phyloP scores from a whole-genome alignment of 2,888 invertebrate genomes.

The Zele albiditarsus region DNA sequence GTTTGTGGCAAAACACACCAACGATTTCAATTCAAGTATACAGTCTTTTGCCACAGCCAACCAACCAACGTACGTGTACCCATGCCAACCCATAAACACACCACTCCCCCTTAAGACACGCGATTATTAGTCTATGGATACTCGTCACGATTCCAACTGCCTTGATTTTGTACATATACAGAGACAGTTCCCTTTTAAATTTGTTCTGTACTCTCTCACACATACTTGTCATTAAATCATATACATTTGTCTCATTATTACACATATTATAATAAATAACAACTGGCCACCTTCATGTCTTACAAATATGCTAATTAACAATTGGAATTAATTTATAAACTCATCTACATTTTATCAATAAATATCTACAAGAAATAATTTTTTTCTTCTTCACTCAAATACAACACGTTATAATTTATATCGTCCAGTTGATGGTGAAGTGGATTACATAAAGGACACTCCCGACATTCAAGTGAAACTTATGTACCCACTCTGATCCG shows the following conservation, averaged over 20 bases:
- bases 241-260: background rate
- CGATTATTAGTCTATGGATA: slow-evolving; percentile 49
- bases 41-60: slow-evolving; percentile 19
- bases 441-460: slow-evolving; percentile 65
- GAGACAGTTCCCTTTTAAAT: slow-evolving; percentile 30
- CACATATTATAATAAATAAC: background rate
- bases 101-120: slow-evolving; percentile 68
- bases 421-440: slow-evolving; percentile 32
- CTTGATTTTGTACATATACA: slow-evolving; percentile 55
- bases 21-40: slow-evolving; percentile 35
- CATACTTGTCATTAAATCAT: background rate
- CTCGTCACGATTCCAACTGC: slow-evolving; percentile 62
- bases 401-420: background rate
- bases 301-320: background rate
- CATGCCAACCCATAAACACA: slow-evolving; percentile 60
- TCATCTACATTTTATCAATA: background rate
- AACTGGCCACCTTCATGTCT: background rate
- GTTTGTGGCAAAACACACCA: slow-evolving; percentile 43
- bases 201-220: background rate
- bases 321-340: background rate
- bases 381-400: background rate
- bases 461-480: slow-evolving; percentile 51
- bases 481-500: slow-evolving; percentile 26
- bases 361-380: background rate
- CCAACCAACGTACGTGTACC: slow-evolving; percentile 48